These are phyloP conservation scores for Diloba caeruleocephala DNA, from an alignment of 2,888 invertebrate species.

Conservation along the genomic window DNA sequence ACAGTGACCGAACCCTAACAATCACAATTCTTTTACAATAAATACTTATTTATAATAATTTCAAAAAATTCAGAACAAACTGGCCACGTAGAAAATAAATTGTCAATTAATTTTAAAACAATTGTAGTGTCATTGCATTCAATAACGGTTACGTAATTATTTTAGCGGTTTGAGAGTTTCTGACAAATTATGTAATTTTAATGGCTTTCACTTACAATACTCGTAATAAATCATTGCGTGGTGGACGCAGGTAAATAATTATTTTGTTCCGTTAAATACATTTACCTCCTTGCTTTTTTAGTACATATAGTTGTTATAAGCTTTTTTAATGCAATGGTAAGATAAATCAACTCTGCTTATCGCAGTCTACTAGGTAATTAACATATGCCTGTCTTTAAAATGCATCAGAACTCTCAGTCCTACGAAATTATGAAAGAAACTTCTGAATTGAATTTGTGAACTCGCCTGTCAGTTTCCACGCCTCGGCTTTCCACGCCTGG, in stretches of 20 bases:
- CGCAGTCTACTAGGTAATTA: too few relatives aligned
- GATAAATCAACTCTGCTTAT: too few relatives aligned
- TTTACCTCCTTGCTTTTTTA: too few relatives aligned
- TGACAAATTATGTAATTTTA: conserved; percentile 1
- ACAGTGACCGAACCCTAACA: too few relatives aligned
- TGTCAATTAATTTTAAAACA: conserved; percentile 7
- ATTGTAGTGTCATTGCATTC: conserved; percentile 4
- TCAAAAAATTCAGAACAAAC: neutral
- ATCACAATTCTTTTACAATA: neutral
- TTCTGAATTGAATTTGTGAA: too few relatives aligned
- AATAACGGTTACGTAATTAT: conserved; percentile 3
- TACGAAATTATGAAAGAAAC: too few relatives aligned
- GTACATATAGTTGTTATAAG: too few relatives aligned
- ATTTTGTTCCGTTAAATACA: neutral
- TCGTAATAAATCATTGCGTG: conserved; percentile 42
- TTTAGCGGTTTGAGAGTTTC: conserved; percentile 1
- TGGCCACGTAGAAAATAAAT: conserved; percentile 12
- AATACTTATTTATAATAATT: conserved; percentile 9
- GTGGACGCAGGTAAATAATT: conserved; percentile 24
- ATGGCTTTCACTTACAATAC: conserved; percentile 56
- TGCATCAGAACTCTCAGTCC: too few relatives aligned
- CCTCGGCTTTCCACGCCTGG: too few relatives aligned
- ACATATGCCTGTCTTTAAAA: too few relatives aligned
- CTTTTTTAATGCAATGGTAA: too few relatives aligned
- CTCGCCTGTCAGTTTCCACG: too few relatives aligned